Percentiles rank a stretch among this genome's conserved stretches.
phyloP scores from a whole-genome alignment of 2,113 vertebrate species.

The Hippocampus comes region DNA sequence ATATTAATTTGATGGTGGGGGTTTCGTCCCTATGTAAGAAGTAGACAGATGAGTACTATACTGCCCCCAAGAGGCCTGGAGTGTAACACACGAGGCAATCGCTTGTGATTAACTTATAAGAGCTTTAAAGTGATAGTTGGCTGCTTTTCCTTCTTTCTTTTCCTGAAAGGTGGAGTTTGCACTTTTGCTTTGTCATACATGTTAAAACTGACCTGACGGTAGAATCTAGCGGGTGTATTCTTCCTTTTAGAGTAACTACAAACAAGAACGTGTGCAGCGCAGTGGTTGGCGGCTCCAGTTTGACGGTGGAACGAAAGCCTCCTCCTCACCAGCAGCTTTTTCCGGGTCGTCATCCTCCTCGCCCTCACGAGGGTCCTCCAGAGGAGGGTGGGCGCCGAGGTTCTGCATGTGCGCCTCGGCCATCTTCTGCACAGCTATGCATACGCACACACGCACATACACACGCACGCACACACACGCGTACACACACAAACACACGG shows the following conservation, averaged over 20 bases:
- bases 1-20: no score
- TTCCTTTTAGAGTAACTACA: conserved; percentile 3
- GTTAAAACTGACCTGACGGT: no score
- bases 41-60: not conserved
- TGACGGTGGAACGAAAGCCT: conserved; percentile 19
- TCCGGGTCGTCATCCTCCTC: conserved; percentile 69
- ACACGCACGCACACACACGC: not conserved
- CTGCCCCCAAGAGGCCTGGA: not conserved
- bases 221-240: conserved; percentile 6
- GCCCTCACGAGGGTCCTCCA: conserved; percentile 77
- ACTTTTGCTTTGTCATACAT: no score
- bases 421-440: conserved; percentile 90
- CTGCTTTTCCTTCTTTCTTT: no score
- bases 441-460: conserved; percentile 33
- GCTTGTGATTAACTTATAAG: no score
- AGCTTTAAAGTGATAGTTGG: no score
- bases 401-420: conserved; percentile 92
- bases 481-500: conserved; percentile 28
- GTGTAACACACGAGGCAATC: not conserved
- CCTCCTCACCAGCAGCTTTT: conserved; percentile 60
- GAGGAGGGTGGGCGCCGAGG: conserved; percentile 75
- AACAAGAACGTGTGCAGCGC: not conserved
- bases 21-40: no score
- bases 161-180: no score
- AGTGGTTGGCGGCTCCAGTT: not conserved